Evolutionary conservation across 2,113 vertebrate genomes (phyloP), one percentile per base, ranked within the genome.

Genomic region (Cariama cristata): DNA sequence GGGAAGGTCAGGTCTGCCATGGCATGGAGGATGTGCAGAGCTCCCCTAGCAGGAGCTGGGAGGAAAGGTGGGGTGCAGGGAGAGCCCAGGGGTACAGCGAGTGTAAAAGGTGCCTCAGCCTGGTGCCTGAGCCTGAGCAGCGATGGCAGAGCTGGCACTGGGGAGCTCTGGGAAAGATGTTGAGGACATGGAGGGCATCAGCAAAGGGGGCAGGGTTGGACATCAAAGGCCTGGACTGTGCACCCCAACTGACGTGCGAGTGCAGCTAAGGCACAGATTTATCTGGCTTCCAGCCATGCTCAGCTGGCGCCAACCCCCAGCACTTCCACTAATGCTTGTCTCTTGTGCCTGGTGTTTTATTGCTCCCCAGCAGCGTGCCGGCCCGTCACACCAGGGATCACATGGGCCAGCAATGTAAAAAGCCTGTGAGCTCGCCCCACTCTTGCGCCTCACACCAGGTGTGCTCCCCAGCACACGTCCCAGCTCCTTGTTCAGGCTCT

Each of bases 11-110:
- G 77, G 21, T 14, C 40, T 4, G 3, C 47, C 21, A 26, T 44
- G 30, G 59, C 2, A 1, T 27, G 14, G 33, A 45, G 3, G 24
- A 66, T 44, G 30, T 58, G 44, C 45, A 42, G 45, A 85, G 62
- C 14, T 66, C 14, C 21, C 33, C 27, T 30, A 67, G 60, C 56
- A 93, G n/a, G 35, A 40, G 16, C 33, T 77, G 42, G 42, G 7
- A 79, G 17, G 58, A 56, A 75, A 72, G 10, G 9, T 60, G 30
- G 21, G 18, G 32, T 63, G 42, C 55, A 27, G 63, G 24, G 21
- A 40, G 45, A 86, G 18, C 67, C 47, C 26, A 73, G 59, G 9
- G 27, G 2, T 66, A 28, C 0, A 1, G 44, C 0, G 7, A 81
- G 13, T 87, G 32, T 14, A 58, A 79, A 81, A 22, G 12, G 22